These are phyloP conservation scores for Nothura maculosa DNA, from an alignment of 2,797 vertebrate genomes.

Conservation along the genomic window DNA sequence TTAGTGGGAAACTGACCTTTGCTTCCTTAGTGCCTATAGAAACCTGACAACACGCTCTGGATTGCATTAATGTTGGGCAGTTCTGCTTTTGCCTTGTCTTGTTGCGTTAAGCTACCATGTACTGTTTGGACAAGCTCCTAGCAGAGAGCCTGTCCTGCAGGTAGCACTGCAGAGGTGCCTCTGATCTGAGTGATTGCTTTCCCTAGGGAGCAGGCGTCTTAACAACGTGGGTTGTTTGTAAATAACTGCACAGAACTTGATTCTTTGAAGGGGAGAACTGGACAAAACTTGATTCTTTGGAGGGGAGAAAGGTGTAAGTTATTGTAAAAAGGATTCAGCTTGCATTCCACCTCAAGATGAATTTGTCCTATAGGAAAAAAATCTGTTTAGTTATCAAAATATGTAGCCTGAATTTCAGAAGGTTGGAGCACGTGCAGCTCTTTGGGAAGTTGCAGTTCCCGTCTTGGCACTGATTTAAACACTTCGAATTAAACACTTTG, in stretches of 20 bases:
- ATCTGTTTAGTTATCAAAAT: background rate
- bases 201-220: background rate
- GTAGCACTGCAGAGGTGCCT: background rate
- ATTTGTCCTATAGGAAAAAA: background rate
- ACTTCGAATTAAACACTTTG: background rate
- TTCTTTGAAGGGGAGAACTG: background rate
- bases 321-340: rapidly evolving
- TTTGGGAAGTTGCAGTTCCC: conserved; percentile 32
- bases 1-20: background rate
- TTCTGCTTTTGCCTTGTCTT: background rate
- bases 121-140: background rate
- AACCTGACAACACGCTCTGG: background rate
- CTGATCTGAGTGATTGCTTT: background rate
- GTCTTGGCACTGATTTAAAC: background rate
- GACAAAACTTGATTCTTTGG: background rate
- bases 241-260: background rate
- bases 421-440: background rate
- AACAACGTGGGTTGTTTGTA: background rate
- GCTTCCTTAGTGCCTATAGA: background rate
- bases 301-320: background rate
- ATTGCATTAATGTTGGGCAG: background rate
- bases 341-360: rapidly evolving
- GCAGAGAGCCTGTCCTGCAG: background rate
- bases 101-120: background rate
- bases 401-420: background rate